A percentile compares a stretch with the other conserved stretches of the same genome.
Evolutionary conservation across 2,797 vertebrate species (phyloP).

Genomic region (Etheostoma nigrum): DNA sequence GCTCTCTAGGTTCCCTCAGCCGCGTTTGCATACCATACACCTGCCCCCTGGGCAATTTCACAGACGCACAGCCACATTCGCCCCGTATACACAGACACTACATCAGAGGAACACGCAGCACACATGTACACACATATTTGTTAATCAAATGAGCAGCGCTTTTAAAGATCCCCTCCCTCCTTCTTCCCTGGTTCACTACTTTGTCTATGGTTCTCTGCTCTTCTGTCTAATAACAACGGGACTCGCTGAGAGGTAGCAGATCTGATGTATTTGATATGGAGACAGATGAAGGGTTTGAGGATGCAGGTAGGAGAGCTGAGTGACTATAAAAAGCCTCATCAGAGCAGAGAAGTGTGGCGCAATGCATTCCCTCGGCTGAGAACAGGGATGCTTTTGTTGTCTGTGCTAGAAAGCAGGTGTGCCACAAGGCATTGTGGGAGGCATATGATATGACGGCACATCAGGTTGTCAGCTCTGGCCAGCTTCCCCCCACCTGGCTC

Average conservation of each 20-base stretch:
- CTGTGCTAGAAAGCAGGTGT: conserved; percentile 77
- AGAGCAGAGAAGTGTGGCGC: conserved; percentile 70
- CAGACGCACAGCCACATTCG: conserved; percentile 41
- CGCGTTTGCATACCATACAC: conserved; percentile 70
- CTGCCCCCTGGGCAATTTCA: conserved; percentile 55
- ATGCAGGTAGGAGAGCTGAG: conserved; percentile 76
- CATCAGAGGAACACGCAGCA: conserved; percentile 26
- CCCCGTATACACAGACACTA: conserved; percentile 33
- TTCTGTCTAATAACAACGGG: conserved; percentile 67
- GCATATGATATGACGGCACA: conserved; percentile 71
- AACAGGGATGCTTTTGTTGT: conserved; percentile 72
- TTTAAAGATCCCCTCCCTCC: conserved; percentile 66
- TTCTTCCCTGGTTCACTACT: conserved; percentile 46
- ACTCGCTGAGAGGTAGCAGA: conserved; percentile 65
- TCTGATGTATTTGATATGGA: conserved; percentile 76
- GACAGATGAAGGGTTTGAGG: conserved; percentile 74
- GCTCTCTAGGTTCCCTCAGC: conserved; percentile 61
- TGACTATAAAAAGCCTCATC: conserved; percentile 83
- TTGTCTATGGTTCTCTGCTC: conserved; percentile 56
- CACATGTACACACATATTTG: conserved; percentile 68
- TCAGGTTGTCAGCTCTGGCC: conserved; percentile 76
- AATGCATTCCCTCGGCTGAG: conserved; percentile 71
- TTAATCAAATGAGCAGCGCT: conserved; percentile 78
- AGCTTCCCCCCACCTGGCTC: conserved; percentile 49
- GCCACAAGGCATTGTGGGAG: conserved; percentile 81